These are phyloP conservation scores for Bufo gargarizans DNA, from an alignment of 2,113 vertebrate genomes.

Conservation along the genomic window DNA sequence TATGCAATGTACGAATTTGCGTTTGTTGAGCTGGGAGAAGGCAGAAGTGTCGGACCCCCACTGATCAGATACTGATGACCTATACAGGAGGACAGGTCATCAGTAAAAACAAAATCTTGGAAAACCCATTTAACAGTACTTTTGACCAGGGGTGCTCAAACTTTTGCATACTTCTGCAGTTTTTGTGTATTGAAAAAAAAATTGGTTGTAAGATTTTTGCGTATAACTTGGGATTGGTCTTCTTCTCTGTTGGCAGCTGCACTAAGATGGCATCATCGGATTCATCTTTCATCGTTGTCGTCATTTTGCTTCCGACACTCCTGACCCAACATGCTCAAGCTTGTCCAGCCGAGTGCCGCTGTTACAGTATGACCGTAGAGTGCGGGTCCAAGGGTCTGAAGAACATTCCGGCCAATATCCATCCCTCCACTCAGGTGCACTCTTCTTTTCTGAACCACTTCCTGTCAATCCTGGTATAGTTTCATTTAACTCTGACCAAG, in stretches of 20 bases:
- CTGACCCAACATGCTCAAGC: slow-evolving; percentile 56
- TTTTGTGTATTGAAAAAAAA: too few relatives aligned
- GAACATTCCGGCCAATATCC: slow-evolving; percentile 77
- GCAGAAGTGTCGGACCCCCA: too few relatives aligned
- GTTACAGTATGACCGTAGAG: slow-evolving; percentile 90
- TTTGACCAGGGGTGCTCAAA: too few relatives aligned
- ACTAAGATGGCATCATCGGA: slow-evolving; percentile 63
- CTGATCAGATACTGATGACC: too few relatives aligned
- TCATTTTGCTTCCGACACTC: slow-evolving; percentile 58
- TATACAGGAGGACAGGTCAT: too few relatives aligned
- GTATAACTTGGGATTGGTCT: not conserved
- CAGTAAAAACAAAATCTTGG: too few relatives aligned
- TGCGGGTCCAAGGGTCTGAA: slow-evolving; percentile 83
- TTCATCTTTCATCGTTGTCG: slow-evolving; percentile 57
- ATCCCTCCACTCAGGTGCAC: slow-evolving; percentile 79
- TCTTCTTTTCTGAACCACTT: not conserved
- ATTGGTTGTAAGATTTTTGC: not conserved
- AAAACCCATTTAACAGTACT: too few relatives aligned
- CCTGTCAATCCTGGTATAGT: not conserved
- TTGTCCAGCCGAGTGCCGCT: slow-evolving; percentile 82
- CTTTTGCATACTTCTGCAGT: too few relatives aligned
- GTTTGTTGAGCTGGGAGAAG: too few relatives aligned
- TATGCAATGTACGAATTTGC: too few relatives aligned
- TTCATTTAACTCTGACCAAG: not conserved
- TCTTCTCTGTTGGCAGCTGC: not conserved